Evolutionary conservation across 2,113 vertebrate genomes (phyloP), one percentile per base, ranked within the genome.

Genomic region (Mobula hypostoma): DNA sequence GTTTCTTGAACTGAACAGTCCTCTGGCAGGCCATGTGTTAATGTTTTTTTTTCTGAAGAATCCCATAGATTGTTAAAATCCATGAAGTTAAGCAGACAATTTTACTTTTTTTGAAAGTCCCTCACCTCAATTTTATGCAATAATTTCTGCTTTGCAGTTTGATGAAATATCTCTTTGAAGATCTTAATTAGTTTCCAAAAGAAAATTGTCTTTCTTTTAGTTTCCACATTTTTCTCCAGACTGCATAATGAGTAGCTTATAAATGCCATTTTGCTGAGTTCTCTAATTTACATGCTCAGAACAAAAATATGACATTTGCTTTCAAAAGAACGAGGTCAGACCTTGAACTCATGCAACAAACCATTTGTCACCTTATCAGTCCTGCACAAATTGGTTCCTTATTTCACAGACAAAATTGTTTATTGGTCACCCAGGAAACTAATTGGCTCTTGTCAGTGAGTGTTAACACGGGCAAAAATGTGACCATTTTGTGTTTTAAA

Each of bases 401-500:
- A 74, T 93, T 93, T 93, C 68, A 93, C 91, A 93, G 68, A 74
- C 32, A 27, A 48, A 92, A 93, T 70, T 74, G 68, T 93, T 93
- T 93, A 74, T 48, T 74, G 91, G 91, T 93, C 36, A 56, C 91
- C 70, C 12, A 74, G 91, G 91, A 93, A 93, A 93, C 90, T 68
- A 93, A 93, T 48, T 93, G 90, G 36, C 91, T 93, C 68, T 74
- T 93, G 91, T 93, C 66, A 93, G 68, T 93, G 5, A 74, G 32
- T 74, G 72, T 93, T 29, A 93, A 70, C 91, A 93, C 40, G 11
- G 68, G 91, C 66, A 56, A 74, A 93, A 29, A 66, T 12, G 24
- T 48, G 24, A 56, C 68, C 72, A 70, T 93, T 93, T 27, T 74
- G 40, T 24, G 63, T 93, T 72, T 29, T 93, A 24, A 93, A 93